These are phyloP conservation scores for Cliona cf. orientalis DNA, from an alignment of 37 sponge, comb jelly and placozoan species.

Conservation along the genomic window DNA sequence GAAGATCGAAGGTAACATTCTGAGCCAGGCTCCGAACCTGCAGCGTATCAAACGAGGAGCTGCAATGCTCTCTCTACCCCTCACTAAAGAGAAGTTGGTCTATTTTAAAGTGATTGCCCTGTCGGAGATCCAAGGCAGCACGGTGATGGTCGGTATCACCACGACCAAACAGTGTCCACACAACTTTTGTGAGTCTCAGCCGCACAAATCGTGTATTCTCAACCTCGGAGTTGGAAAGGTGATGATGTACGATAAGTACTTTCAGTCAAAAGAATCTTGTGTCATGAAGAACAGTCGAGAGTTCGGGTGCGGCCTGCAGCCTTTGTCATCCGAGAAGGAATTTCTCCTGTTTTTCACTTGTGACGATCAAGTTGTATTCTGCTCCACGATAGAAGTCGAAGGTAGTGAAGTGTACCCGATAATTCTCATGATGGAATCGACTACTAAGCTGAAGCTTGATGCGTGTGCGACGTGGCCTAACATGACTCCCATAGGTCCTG, in stretches of 20 bases:
- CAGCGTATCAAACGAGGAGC: slow-evolving; percentile 39
- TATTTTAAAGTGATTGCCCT: slow-evolving; percentile 33
- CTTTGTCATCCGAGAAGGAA: neutral
- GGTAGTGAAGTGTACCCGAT: slow-evolving; percentile 17
- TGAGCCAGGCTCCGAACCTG: slow-evolving; percentile 7
- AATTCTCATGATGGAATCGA: slow-evolving; percentile 36
- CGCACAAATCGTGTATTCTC: neutral
- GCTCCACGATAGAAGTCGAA: slow-evolving; percentile 6
- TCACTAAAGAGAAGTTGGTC: neutral
- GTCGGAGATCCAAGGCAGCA: slow-evolving; percentile 3
- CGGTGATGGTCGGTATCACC: slow-evolving; percentile 50
- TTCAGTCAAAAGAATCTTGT: slow-evolving; percentile 31
- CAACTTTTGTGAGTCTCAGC: slow-evolving; percentile 1
- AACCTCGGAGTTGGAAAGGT: slow-evolving; percentile 25
- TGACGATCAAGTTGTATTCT: slow-evolving; percentile 41
- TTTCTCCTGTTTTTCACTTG: slow-evolving; percentile 56
- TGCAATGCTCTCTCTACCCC: slow-evolving; percentile 2
- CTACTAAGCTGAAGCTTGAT: slow-evolving; percentile 33
- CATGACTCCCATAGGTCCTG: slow-evolving; percentile 48
- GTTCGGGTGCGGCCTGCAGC: slow-evolving; percentile 58
- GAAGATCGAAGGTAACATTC: slow-evolving; percentile 12
- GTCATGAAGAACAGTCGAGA: neutral
- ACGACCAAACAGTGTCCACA: neutral
- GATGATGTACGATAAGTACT: slow-evolving; percentile 5
- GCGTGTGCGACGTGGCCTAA: slow-evolving; percentile 67